These are phyloP conservation scores for Medauroidea extradentata DNA, from an alignment of 1,140 invertebrate genomes.

Conservation along the genomic window DNA sequence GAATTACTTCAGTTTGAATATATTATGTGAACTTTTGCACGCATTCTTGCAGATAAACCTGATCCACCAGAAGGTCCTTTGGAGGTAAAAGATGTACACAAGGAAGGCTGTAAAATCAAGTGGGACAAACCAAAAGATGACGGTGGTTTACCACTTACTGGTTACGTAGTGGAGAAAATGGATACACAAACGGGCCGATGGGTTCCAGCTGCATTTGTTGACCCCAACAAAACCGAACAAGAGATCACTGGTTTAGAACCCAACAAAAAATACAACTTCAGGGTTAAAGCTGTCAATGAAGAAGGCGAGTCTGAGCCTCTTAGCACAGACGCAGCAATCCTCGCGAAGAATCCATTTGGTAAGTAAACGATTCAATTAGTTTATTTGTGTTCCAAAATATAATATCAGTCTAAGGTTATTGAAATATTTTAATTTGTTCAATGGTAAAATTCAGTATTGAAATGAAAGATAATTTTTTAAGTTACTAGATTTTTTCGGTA, in stretches of 20 bases:
- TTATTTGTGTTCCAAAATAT: no score
- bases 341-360: slow-evolving; percentile 96
- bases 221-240: slow-evolving; percentile 80
- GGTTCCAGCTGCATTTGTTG: slow-evolving; percentile 78
- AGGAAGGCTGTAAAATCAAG: slow-evolving; percentile 89
- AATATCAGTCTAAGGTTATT: no score
- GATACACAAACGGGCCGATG: slow-evolving; percentile 81
- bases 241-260: slow-evolving; percentile 86
- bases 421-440: no score
- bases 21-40: no score
- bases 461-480: no score
- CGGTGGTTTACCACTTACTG: slow-evolving; percentile 85
- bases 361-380: no score
- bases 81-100: slow-evolving; percentile 87
- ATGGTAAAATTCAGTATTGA: no score
- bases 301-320: slow-evolving; percentile 93
- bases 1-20: no score
- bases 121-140: slow-evolving; percentile 96
- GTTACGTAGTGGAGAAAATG: slow-evolving; percentile 92
- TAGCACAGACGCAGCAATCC: slow-evolving; percentile 76
- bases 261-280: slow-evolving; percentile 90
- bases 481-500: no score
- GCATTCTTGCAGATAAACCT: slow-evolving; percentile 75
- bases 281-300: slow-evolving; percentile 92
- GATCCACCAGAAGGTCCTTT: slow-evolving; percentile 90